These are phyloP conservation scores for Zaprionus ornatus DNA, from an alignment of 1,140 invertebrate species.

Conservation along the genomic window DNA sequence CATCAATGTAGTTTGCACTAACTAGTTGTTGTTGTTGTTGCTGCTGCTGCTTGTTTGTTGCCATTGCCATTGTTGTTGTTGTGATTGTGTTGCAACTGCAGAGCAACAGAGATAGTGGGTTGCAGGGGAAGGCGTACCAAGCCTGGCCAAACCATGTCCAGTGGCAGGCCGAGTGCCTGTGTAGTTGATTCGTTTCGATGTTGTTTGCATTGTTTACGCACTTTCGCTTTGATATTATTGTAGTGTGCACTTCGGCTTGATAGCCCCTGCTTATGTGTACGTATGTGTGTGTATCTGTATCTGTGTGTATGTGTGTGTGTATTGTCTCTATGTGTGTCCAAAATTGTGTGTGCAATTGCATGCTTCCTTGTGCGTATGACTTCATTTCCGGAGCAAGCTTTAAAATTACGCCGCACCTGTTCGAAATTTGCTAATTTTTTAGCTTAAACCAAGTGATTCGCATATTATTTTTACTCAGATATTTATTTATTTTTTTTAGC, in stretches of 20 bases:
- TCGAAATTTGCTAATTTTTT: background rate
- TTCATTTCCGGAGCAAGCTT: background rate
- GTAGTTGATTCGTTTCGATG: slow-evolving; percentile 51
- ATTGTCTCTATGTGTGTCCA: background rate
- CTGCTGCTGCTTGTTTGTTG: slow-evolving; percentile 17
- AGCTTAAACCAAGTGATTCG: no score
- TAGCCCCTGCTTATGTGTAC: slow-evolving; percentile 6
- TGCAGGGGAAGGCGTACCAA: background rate
- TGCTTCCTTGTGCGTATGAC: slow-evolving; percentile 8
- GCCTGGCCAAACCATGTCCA: background rate
- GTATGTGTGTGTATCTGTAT: background rate
- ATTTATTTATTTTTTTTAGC: no score
- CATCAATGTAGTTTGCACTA: slow-evolving; percentile 80
- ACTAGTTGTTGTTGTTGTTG: slow-evolving; percentile 60
- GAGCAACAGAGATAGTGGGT: background rate
- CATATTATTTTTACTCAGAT: no score
- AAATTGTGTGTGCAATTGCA: slow-evolving; percentile 9
- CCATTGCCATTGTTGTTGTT: slow-evolving; percentile 31
- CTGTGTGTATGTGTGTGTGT: background rate
- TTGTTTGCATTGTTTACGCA: slow-evolving; percentile 82
- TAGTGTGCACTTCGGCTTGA: slow-evolving; percentile 62
- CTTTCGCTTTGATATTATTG: slow-evolving; percentile 82
- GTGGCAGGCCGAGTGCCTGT: slow-evolving; percentile 31
- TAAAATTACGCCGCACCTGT: background rate
- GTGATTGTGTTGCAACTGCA: slow-evolving; percentile 33